Evolutionary conservation across 2,113 vertebrate species (phyloP).

Genomic region (Anseranas semipalmata): DNA sequence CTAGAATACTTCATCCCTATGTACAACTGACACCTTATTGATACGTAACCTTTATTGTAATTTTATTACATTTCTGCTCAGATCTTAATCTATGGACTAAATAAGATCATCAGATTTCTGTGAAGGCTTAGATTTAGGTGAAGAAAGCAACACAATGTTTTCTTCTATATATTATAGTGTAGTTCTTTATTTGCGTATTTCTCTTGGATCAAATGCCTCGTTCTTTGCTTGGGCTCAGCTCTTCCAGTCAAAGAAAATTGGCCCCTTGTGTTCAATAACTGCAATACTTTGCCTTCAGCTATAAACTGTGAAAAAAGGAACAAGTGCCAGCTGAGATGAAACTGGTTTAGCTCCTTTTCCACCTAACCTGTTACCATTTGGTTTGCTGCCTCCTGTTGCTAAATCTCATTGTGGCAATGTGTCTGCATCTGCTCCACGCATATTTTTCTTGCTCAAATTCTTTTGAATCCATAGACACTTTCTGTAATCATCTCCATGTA

Average conservation of each 20-base stretch:
- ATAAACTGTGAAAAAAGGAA: not conserved
- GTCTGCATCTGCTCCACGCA: not conserved
- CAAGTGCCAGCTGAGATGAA: not conserved
- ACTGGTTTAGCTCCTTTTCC: not conserved
- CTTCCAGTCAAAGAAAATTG: not conserved
- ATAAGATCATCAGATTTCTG: conserved; percentile 69
- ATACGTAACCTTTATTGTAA: conserved; percentile 76
- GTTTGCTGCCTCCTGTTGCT: not conserved
- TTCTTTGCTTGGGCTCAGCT: not conserved
- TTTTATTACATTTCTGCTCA: conserved; percentile 76
- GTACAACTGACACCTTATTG: conserved; percentile 74
- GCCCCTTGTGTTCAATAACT: not conserved
- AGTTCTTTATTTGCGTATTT: not conserved
- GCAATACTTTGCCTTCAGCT: not conserved
- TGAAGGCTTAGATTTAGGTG: conserved; percentile 41
- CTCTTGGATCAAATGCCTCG: not conserved
- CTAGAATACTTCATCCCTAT: conserved; percentile 71
- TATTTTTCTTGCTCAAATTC: not conserved
- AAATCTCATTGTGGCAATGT: not conserved
- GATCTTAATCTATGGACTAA: conserved; percentile 75
- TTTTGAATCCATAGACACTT: not conserved
- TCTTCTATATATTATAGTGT: not conserved
- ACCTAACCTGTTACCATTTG: not conserved
- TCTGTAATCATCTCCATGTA: not conserved
- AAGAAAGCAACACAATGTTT: conserved; percentile 11